Percentiles rank a stretch among this genome's conserved stretches.
phyloP scores from a whole-genome alignment of 2,113 vertebrate species.

The Crotalus horridus region DNA sequence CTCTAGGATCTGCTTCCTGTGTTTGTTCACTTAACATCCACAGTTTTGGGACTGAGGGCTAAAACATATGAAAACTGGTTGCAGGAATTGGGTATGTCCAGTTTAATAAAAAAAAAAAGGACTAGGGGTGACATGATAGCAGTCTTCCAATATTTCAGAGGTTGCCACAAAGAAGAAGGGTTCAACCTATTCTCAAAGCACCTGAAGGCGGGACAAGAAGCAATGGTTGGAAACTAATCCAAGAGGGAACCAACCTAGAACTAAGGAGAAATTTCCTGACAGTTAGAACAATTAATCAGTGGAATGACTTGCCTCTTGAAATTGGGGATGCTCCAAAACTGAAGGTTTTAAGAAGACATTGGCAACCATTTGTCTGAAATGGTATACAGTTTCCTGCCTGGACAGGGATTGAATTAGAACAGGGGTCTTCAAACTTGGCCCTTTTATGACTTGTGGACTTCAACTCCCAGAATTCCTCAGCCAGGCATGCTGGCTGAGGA shows the following conservation, averaged over 20 bases:
- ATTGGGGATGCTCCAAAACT: not conserved
- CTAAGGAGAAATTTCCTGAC: not conserved
- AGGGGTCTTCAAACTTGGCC: too few species aligned
- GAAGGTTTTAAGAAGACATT: not conserved
- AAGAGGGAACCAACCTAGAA: not conserved
- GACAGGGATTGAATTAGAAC: not conserved
- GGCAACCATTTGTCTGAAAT: not conserved
- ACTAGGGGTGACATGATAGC: not conserved
- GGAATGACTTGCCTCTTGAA: not conserved
- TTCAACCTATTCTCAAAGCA: not conserved
- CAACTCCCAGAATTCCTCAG: too few species aligned
- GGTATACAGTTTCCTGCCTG: not conserved
- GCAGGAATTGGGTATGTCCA: not conserved
- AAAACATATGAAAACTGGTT: not conserved
- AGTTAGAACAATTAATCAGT: not conserved
- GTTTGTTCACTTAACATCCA: not conserved
- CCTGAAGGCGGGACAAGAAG: not conserved
- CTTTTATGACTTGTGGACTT: too few species aligned
- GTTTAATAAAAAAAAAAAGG: not conserved
- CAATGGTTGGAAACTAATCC: not conserved
- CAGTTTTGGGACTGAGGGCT: not conserved
- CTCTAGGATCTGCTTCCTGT: not conserved
- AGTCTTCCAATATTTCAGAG: not conserved
- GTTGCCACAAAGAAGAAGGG: not conserved
- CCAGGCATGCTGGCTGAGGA: too few species aligned